Evolutionary conservation across 2,797 vertebrate genomes (phyloP).

Genomic region (Psittacula derbiana): DNA sequence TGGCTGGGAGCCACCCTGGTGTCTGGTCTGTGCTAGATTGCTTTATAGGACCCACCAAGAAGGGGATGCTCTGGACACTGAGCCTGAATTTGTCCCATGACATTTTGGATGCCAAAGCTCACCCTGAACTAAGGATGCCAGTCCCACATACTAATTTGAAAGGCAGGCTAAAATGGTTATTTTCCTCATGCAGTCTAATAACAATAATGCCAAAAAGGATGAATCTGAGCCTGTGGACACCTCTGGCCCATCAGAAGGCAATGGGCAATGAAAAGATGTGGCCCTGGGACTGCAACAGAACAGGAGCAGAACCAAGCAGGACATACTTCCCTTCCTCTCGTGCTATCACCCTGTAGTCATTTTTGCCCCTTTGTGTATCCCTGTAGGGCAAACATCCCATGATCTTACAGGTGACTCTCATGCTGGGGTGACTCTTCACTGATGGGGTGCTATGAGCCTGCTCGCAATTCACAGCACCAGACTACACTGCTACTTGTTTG

Average conservation of each 20-base stretch:
- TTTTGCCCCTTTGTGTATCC: rapidly evolving
- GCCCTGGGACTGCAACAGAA: background rate
- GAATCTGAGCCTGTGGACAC: background rate
- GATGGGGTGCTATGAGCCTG: background rate
- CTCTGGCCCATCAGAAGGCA: background rate
- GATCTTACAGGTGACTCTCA: background rate
- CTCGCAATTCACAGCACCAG: background rate
- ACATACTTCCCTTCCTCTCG: background rate
- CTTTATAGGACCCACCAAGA: background rate
- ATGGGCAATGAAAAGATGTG: background rate
- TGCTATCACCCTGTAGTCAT: background rate
- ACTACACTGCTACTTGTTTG: background rate
- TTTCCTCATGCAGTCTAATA: background rate
- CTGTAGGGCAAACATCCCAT: background rate
- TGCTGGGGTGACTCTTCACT: background rate
- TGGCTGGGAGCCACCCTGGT: background rate
- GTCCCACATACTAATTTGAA: background rate
- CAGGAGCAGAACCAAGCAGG: background rate
- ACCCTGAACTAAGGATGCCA: background rate
- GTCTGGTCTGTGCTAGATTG: background rate
- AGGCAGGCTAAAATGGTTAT: background rate
- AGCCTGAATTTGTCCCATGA: background rate
- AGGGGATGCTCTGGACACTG: background rate
- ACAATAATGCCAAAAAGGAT: background rate
- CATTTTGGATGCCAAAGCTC: background rate